Evolutionary conservation across 2,113 vertebrate species (phyloP).

Genomic region (Salminus brasiliensis): DNA sequence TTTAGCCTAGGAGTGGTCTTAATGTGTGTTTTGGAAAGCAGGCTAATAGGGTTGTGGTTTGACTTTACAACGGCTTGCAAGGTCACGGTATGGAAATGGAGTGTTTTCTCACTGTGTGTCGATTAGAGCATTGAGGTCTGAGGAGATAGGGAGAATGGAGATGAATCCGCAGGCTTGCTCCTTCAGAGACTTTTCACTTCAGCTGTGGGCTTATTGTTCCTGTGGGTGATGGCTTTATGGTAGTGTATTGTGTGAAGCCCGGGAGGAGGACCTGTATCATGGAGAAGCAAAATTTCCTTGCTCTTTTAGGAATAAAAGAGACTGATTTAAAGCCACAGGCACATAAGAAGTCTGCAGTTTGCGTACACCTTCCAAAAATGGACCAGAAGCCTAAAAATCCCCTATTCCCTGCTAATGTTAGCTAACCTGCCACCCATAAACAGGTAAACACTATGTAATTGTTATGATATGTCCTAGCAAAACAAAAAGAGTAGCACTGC

Average conservation of each 20-base stretch:
- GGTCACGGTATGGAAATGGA: constrained; percentile 7
- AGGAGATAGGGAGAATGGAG: background rate
- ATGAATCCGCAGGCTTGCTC: background rate
- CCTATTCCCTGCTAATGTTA: too few relatives aligned
- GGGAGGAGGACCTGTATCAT: background rate
- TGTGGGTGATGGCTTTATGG: constrained; percentile 11
- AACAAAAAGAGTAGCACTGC: too few relatives aligned
- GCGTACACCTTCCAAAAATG: too few relatives aligned
- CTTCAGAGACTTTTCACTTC: background rate
- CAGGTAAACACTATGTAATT: too few relatives aligned
- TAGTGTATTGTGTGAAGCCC: background rate
- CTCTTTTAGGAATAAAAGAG: background rate
- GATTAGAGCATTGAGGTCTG: background rate
- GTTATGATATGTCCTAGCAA: too few relatives aligned
- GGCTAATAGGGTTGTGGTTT: background rate
- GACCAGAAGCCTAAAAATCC: too few relatives aligned
- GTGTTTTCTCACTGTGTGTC: background rate
- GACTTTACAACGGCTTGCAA: background rate
- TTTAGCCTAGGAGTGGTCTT: constrained; percentile 9
- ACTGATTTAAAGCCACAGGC: too few relatives aligned
- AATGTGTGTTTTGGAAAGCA: background rate
- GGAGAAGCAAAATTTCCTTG: background rate
- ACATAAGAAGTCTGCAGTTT: too few relatives aligned
- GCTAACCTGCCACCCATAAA: too few relatives aligned
- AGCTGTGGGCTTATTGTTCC: constrained; percentile 2